phyloP scores from a whole-genome alignment of 64 coral and sea anemone species.

The Porites lutea region DNA sequence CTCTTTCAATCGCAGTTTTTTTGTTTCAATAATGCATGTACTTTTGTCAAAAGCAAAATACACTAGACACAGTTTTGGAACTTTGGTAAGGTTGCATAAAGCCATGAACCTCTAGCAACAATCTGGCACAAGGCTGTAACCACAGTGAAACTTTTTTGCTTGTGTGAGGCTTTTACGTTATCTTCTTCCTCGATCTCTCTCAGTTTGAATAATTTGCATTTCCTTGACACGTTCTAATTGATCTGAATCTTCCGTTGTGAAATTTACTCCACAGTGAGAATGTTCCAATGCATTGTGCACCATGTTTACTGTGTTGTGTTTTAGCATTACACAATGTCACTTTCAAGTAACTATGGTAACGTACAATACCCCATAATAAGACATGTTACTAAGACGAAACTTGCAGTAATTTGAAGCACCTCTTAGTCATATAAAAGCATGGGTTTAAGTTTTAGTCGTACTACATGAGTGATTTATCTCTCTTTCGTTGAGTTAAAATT shows the following conservation, averaged over 20 bases:
- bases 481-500: conserved; percentile 15
- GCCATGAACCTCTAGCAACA: neutral
- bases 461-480: conserved; percentile 18
- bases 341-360: too few species aligned
- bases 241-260: too few species aligned
- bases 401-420: neutral
- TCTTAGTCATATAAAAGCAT: neutral
- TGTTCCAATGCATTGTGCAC: too few species aligned
- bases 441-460: neutral
- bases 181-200: neutral
- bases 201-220: neutral
- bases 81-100: conserved; percentile 14
- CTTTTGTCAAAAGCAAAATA: conserved; percentile 52
- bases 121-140: neutral
- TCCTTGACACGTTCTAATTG: neutral
- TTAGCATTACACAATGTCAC: too few species aligned
- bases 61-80: conserved; percentile 55
- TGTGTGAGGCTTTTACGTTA: neutral
- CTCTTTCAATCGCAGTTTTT: conserved; percentile 41
- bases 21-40: conserved; percentile 51
- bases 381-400: too few species aligned
- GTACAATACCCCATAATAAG: too few species aligned
- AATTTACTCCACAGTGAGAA: too few species aligned
- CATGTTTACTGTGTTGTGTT: too few species aligned
- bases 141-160: neutral